A percentile compares a stretch with the other conserved stretches of the same genome.
Conservation (phyloP, 2,888 invertebrate species). For the Pantelozetes paolii region DNA sequence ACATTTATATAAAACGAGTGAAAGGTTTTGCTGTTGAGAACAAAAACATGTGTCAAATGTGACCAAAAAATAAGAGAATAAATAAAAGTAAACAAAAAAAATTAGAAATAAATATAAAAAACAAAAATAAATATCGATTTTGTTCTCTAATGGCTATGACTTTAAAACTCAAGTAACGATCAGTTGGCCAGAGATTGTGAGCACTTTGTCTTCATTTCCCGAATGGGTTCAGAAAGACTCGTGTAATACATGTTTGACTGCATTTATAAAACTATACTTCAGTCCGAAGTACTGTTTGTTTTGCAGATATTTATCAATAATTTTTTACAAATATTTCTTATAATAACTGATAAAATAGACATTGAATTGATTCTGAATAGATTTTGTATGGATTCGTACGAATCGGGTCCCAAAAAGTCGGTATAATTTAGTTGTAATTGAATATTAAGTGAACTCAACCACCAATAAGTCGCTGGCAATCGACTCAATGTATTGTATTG, state of each 20-base stretch:
- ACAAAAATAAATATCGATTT: background rate
- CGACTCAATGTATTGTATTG: constrained; percentile 15
- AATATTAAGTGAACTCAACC: too few relatives aligned
- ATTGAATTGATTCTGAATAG: constrained; percentile 4
- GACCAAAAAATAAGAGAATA: background rate
- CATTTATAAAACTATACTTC: background rate
- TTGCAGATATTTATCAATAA: background rate
- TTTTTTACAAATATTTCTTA: background rate
- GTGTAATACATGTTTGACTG: background rate
- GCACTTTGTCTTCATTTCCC: background rate
- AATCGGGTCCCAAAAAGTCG: constrained; percentile 8
- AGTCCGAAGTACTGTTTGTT: background rate
- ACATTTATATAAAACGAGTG: too few relatives aligned
- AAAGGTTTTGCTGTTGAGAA: too few relatives aligned
- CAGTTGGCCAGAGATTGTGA: constrained; percentile 15
- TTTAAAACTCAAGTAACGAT: background rate
- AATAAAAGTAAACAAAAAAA: too few relatives aligned
- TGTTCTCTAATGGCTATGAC: background rate
- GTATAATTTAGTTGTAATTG: background rate
- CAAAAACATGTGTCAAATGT: too few relatives aligned
- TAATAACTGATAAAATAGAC: background rate
- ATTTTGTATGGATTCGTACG: background rate
- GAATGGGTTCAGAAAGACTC: background rate
- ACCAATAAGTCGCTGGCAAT: too few relatives aligned
- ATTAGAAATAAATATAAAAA: too few relatives aligned